Evolutionary conservation across 2,113 vertebrate genomes (phyloP), one percentile per base, ranked within the genome.

Genomic region (Pachypanchax playfairii): DNA sequence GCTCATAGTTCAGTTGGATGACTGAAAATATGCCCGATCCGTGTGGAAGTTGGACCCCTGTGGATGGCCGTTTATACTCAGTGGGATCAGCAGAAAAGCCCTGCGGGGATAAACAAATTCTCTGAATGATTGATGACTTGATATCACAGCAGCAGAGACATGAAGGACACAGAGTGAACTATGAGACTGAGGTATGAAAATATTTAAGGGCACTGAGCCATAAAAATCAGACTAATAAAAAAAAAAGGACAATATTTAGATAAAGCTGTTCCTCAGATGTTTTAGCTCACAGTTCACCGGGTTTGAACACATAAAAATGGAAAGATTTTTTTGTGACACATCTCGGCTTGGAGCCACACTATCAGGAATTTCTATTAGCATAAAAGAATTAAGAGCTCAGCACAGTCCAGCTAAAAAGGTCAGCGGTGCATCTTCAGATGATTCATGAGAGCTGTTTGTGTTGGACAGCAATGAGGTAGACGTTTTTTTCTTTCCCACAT

Each of bases 81-180:
- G 26, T 2, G 9, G 22, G 70, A 70, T 82, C 38, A 85, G 65
- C 51, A 54, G 25, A n/a, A 80, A 69, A 65, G 55, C 49, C 68
- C 28, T 2, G 0, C 2, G 8, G 51, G 64, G 62, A 80, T 81
- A 74, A 85, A 82, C 75, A 65, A 42, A 66, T 69, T 54, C 66
- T 66, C 33, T 20, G 12, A 20, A 52, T 75, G 83, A 88, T 71
- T 73, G 63, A 89, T 83, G 65, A 38, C 18, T 29, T 70, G 57
- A 68, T 62, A 51, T 60, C 7, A 2, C 49, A n/a, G 56, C 24
- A 28, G 25, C 54, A 56, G 66, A 79, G 70, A 75, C 46, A 22
- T 39, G 12, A 18, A 52, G 39, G 42, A 31, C 3, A 68, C 39
- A 4, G 42, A 26, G 36, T 0, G 25, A 36, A 36, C 29, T 20